Conservation (phyloP, 2,888 invertebrate species). For the Epicampocera succincta region DNA sequence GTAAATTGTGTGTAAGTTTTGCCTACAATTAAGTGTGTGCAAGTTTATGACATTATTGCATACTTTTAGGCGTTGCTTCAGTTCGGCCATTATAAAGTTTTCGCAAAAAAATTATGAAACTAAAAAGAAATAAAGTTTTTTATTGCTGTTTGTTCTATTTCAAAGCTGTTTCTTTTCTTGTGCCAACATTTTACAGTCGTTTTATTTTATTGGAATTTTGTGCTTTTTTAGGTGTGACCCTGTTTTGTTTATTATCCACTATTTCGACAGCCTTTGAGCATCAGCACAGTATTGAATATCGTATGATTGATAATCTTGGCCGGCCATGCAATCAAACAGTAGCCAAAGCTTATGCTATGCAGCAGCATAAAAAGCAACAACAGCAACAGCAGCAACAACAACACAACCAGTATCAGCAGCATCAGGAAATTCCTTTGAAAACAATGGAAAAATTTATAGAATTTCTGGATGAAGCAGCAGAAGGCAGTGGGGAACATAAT, state of each 20-base stretch:
- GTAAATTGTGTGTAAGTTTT: neutral
- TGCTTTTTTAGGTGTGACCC: conserved; percentile 78
- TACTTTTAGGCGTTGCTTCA: conserved; percentile 46
- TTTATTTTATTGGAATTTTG: conserved; percentile 22
- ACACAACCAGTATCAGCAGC: conserved; percentile 16
- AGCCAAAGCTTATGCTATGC: conserved; percentile 69
- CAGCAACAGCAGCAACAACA: conserved; percentile 17
- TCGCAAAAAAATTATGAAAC: conserved; percentile 16
- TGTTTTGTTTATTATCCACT: conserved; percentile 85
- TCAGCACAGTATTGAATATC: conserved; percentile 77
- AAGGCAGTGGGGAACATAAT: conserved; percentile 47
- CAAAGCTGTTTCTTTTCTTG: conserved; percentile 16
- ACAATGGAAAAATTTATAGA: conserved; percentile 40
- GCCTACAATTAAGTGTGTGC: neutral
- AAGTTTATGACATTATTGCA: conserved; percentile 16
- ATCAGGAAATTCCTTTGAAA: conserved; percentile 40
- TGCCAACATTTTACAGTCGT: conserved; percentile 33
- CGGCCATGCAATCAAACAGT: conserved; percentile 76
- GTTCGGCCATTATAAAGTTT: conserved; percentile 32
- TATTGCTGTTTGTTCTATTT: conserved; percentile 36
- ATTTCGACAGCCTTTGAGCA: conserved; percentile 87
- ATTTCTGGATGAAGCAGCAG: conserved; percentile 50
- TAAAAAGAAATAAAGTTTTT: conserved; percentile 8
- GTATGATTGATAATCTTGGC: conserved; percentile 76
- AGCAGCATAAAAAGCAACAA: conserved; percentile 21